Base-by-base conservation (phyloP, 1,140 invertebrate genomes). In the Ceratina calcarata region DNA sequence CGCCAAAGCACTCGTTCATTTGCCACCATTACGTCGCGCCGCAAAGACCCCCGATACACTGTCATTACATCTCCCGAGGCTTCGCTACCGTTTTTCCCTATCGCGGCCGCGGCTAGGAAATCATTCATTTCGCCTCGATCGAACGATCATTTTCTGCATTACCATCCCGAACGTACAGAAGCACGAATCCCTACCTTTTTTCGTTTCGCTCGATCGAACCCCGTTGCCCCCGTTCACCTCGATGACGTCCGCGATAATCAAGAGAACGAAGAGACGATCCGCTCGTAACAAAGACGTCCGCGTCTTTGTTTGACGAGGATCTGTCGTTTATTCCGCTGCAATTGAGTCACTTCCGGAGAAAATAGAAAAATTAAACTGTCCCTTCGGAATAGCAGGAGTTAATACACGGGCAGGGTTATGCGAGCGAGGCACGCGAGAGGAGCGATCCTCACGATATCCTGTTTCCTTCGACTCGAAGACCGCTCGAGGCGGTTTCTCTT, bases 271-370 rank as follows among this genome's bases (percentile, higher is more conserved):
- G 7, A 32, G 16, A 20, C 16, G 65, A n/a, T n/a, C 58, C 51
- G 12, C 51, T 37, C 51, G 57, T 78, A n/a, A 37, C 66, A 22
- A 24, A 15, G 51, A 60, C 18, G n/a, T 13, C 2, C 20, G 60
- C n/a, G 18, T 62, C 24, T 27, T 16, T 22, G 60, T 32, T 27
- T 27, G 20, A 27, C 70, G 27, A 10, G 45, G 15, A 32, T n/a
- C 64, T 24, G 51, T 66, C 64, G 24, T 76, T 64, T 32, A 24
- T 51, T 7, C 53, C 72, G 49, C 53, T 58, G 76, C 78, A 78
- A 81, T 67, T 73, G 64, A 45, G 74, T 55, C 57, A 78, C 79
- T 83, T 83, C 79, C 82, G 82, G 78, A 57, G 72, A 62, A 69
- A 81, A 69, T 57, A 81, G 55, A 77, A 80, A 76, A 70, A 74